Evolutionary conservation across 1,140 invertebrate species (phyloP).

Genomic region (Leucophenga varia): DNA sequence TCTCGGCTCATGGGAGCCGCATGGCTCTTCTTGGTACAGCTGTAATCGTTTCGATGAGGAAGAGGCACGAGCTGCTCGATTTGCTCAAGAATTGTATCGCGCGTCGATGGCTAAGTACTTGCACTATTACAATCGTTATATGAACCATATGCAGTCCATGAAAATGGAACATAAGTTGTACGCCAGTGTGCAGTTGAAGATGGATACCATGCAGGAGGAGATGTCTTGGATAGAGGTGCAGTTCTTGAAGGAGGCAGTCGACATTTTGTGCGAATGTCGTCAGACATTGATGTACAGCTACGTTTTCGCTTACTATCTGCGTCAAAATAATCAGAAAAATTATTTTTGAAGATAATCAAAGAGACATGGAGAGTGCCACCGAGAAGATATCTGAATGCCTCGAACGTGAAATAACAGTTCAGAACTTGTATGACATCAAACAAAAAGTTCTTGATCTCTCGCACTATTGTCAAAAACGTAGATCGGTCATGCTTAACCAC

Average conservation of each 20-base stretch:
- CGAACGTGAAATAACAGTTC: constrained; percentile 95
- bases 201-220: constrained; percentile 99
- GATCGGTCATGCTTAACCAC: constrained; percentile 91
- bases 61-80: constrained; percentile 91
- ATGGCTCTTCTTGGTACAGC: constrained; percentile 98
- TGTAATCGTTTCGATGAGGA: constrained; percentile 98
- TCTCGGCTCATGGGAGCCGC: constrained; percentile 97
- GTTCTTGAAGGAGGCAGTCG: constrained; percentile 95
- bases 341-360: constrained; percentile 99
- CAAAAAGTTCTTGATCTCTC: constrained; percentile 93
- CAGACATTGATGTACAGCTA: constrained; percentile 99
- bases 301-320: constrained; percentile 97
- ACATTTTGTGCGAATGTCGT: constrained; percentile 94
- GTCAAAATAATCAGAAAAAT: constrained; percentile 98
- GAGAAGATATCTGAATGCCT: constrained; percentile 97
- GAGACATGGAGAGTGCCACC: constrained; percentile 94
- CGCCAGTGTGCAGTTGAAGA: constrained; percentile 92
- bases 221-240: constrained; percentile 99
- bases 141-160: constrained; percentile 98
- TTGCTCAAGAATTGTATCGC: constrained; percentile 92
- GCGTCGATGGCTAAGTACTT: constrained; percentile 76
- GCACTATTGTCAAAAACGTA: constrained; percentile 95
- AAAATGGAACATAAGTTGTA: constrained; percentile 97
- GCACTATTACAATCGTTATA: constrained; percentile 98
- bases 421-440: constrained; percentile 96